These are phyloP conservation scores for Talpa occidentalis DNA, from an alignment of 2,113 vertebrate genomes.

Conservation along the genomic window DNA sequence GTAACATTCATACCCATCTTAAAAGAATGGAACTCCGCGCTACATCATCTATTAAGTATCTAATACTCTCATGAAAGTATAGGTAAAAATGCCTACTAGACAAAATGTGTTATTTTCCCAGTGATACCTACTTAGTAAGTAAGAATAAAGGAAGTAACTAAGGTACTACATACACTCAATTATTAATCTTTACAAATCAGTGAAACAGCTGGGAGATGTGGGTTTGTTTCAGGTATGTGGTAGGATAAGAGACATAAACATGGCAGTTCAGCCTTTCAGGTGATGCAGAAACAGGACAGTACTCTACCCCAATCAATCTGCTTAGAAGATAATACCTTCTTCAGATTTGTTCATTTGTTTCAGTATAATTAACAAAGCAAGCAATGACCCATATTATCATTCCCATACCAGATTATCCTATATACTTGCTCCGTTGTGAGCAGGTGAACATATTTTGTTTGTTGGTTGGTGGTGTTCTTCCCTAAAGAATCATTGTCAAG, in stretches of 20 bases:
- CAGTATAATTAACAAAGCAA: not conserved
- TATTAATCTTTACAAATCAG: not conserved
- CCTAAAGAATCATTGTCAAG: not conserved
- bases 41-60: not conserved
- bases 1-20: not conserved
- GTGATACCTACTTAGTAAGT: not conserved
- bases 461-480: not conserved
- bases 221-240: not conserved
- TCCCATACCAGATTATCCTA: not conserved
- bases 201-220: not conserved
- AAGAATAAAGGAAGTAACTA: not conserved
- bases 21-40: not conserved
- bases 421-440: not conserved
- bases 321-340: not conserved
- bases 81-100: not conserved
- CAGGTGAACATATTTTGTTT: not conserved
- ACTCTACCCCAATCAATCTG: not conserved
- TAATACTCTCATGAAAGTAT: not conserved
- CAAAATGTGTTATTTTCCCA: not conserved
- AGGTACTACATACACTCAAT: not conserved
- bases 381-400: not conserved
- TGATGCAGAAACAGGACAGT: not conserved
- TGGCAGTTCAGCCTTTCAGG: not conserved
- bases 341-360: not conserved
- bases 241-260: not conserved